These are phyloP conservation scores for Xestia sexstrigata DNA, from an alignment of 2,888 invertebrate species.

Conservation along the genomic window DNA sequence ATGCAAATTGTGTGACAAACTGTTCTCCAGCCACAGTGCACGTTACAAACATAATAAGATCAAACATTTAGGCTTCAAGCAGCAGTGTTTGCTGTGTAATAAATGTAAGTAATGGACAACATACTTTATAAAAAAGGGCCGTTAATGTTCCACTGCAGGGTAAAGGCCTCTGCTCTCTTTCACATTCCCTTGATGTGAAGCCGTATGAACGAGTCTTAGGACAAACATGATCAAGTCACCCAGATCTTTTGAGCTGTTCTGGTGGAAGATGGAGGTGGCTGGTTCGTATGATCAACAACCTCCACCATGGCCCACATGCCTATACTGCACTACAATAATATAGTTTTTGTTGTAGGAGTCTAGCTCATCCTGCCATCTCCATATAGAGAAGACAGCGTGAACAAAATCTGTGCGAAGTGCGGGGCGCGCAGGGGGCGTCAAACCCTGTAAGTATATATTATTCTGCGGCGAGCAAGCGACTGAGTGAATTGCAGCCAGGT, in stretches of 20 bases:
- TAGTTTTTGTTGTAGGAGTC: neutral
- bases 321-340: too few relatives aligned
- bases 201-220: neutral
- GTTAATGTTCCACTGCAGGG: neutral
- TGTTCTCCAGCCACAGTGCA: conserved; percentile 73
- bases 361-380: neutral
- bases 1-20: conserved; percentile 80
- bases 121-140: too few relatives aligned
- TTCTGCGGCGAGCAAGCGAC: too few relatives aligned
- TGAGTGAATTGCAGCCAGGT: too few relatives aligned
- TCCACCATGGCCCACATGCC: neutral
- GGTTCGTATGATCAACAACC: neutral
- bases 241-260: neutral
- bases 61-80: conserved; percentile 81
- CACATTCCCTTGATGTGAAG: neutral
- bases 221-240: neutral
- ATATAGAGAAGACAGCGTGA: too few relatives aligned
- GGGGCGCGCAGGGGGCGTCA: too few relatives aligned
- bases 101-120: conserved; percentile 77
- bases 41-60: conserved; percentile 78
- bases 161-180: neutral
- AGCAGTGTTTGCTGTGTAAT: conserved; percentile 82
- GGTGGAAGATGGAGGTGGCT: neutral
- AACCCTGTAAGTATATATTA: too few relatives aligned
- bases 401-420: too few relatives aligned